Evolutionary conservation across 30 jellyfish, hydroid and myxozoan genomes (phyloP).

Genomic region (Hydractinia symbiolongicarpus): DNA sequence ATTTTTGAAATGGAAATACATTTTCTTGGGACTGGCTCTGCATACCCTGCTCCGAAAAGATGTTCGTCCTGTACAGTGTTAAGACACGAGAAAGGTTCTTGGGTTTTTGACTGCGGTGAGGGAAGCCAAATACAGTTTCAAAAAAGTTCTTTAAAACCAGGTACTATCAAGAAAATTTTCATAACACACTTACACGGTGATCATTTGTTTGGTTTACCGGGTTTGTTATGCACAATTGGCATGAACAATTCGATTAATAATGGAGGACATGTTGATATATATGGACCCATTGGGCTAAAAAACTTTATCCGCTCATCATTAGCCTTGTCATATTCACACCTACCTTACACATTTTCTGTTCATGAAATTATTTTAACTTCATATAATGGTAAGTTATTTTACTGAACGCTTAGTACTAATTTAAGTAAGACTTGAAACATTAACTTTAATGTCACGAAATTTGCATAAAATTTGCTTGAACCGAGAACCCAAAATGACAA

Average conservation of each 20-base stretch:
- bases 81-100: constrained; percentile 44
- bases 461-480: too few species aligned
- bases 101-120: constrained; percentile 97
- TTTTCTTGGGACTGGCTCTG: constrained; percentile 89
- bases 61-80: constrained; percentile 78
- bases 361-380: constrained; percentile 43
- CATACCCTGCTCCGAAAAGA: constrained; percentile 83
- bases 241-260: constrained; percentile 31
- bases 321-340: constrained; percentile 45
- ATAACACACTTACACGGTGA: constrained; percentile 94
- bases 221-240: constrained; percentile 80
- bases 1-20: constrained; percentile 49
- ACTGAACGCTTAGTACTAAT: background rate
- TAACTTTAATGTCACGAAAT: too few species aligned
- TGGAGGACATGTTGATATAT: constrained; percentile 47
- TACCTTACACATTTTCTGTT: constrained; percentile 52
- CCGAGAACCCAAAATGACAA: too few species aligned
- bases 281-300: constrained; percentile 79
- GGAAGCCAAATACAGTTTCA: constrained; percentile 92
- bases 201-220: constrained; percentile 94
- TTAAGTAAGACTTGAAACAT: too few species aligned
- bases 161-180: constrained; percentile 59
- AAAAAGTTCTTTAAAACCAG: constrained; percentile 65
- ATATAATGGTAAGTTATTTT: constrained; percentile 2
- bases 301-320: constrained; percentile 51